Evolutionary conservation across 2,797 vertebrate species (phyloP), one percentile per base, ranked within the genome.

Genomic region (Sphaeramia orbicularis): DNA sequence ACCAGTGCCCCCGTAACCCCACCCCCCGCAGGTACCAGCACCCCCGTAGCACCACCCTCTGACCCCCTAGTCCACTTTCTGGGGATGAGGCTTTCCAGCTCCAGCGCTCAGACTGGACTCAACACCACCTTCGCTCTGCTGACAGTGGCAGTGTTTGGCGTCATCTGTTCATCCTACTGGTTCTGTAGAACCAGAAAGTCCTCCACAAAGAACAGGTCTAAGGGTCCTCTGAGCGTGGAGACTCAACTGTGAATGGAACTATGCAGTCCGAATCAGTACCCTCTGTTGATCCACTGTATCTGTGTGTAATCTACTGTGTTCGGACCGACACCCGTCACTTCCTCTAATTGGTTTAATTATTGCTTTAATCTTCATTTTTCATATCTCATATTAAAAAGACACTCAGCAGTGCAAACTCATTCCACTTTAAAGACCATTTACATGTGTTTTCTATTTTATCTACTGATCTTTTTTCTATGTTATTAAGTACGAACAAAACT

Each of bases 81-180:
- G 48, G 90, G 93, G 0, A 59, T 91, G 85, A 50, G 27, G 8
- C 87, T 94, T 10, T 86, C 88, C 0, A 2, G 19, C 18, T 1
- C 6, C 0, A 80, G 88, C 10, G 92, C 91, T 7, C 86, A 87
- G 58, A 78, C 63, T 0, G 93, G 87, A 45, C 85, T 94, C 1
- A 70, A 84, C 41, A 38, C 55, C 37, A 81, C 78, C 5, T 91
- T 94, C 36, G 76, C 70, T 55, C 68, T 93, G 0, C 70, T 91
- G 13, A 11, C 90, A 16, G 61, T 76, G 9, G 66, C 70, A 2
- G 0, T 15, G 0, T 24, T 83, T 7, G 82, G 37, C 24, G 58
- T 12, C 0, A 41, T 89, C 52, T 76, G 65, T 52, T 44, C 52
- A 14, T 51, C 66, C 0, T 41, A 67, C 48, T 74, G 44, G 11